A percentile compares a stretch with the other conserved stretches of the same genome.
Conservation (phyloP, 2,797 vertebrate genomes). For the Ateles fusciceps region DNA sequence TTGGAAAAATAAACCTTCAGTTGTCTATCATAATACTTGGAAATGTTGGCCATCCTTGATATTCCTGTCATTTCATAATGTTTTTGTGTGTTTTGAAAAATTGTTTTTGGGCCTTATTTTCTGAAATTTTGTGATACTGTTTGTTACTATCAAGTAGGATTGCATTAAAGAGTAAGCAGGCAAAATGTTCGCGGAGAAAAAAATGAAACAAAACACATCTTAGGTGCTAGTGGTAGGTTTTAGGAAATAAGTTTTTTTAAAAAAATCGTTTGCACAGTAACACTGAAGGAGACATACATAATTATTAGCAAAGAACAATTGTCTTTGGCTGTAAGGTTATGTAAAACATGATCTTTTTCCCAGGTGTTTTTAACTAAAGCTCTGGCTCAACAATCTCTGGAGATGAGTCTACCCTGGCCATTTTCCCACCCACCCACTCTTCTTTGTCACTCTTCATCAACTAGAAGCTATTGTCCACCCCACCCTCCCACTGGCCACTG, state of each 20-base stretch:
- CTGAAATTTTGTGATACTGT: not conserved
- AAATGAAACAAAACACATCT: not conserved
- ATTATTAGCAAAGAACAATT: not conserved
- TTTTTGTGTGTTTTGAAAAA: not conserved
- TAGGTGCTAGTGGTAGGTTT: not conserved
- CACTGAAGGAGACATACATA: not conserved
- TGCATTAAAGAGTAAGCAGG: not conserved
- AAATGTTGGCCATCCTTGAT: not conserved
- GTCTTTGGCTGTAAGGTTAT: not conserved
- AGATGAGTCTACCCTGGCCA: not conserved
- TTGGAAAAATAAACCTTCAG: not conserved
- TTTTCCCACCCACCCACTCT: not conserved
- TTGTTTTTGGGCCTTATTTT: not conserved
- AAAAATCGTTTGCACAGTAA: not conserved
- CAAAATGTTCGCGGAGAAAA: not conserved
- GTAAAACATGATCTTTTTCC: not conserved
- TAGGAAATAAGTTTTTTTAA: not conserved
- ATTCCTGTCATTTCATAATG: not conserved
- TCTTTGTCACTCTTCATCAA: not conserved
- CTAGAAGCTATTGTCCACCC: not conserved
- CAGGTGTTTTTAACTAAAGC: not conserved
- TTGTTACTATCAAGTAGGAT: not conserved
- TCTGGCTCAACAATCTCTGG: not conserved
- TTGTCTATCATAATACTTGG: not conserved
- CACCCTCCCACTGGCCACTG: not conserved